These are phyloP conservation scores for Pinctada fucata DNA, from an alignment of 2,888 invertebrate genomes.

Conservation along the genomic window DNA sequence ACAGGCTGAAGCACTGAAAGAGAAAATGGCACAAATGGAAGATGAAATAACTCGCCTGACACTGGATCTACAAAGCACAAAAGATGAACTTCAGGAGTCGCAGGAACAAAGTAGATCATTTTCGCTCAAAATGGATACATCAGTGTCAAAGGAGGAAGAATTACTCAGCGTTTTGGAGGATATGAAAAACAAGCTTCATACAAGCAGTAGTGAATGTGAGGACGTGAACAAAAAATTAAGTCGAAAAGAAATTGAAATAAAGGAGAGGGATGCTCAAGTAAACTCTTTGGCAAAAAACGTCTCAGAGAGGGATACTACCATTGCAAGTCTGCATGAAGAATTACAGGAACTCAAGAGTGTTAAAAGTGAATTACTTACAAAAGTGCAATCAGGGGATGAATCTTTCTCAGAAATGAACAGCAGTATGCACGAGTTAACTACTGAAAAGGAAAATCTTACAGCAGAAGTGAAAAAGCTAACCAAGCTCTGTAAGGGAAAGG, in stretches of 20 bases:
- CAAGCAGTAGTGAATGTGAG: neutral
- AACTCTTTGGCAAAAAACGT: neutral
- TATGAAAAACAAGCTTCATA: neutral
- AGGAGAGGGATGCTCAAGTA: neutral
- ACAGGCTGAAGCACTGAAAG: conserved; percentile 20
- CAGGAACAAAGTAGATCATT: too few relatives aligned
- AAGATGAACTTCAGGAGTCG: neutral
- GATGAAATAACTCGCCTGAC: conserved; percentile 41
- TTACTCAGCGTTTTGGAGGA: neutral
- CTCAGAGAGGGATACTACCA: neutral
- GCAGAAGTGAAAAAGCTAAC: conserved; percentile 40
- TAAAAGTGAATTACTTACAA: neutral
- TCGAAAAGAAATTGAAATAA: neutral
- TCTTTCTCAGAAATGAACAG: neutral
- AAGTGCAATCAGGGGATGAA: neutral
- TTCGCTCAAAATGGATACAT: too few relatives aligned
- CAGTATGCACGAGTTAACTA: neutral
- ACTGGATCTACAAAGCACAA: neutral
- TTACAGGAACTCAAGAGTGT: neutral
- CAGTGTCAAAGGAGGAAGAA: neutral
- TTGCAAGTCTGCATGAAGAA: neutral
- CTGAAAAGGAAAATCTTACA: neutral
- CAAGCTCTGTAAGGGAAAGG: conserved; percentile 57
- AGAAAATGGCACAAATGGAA: conserved; percentile 40
- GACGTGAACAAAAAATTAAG: neutral